Base-by-base conservation (phyloP, 2,113 vertebrate species). In the Alosa alosa region DNA sequence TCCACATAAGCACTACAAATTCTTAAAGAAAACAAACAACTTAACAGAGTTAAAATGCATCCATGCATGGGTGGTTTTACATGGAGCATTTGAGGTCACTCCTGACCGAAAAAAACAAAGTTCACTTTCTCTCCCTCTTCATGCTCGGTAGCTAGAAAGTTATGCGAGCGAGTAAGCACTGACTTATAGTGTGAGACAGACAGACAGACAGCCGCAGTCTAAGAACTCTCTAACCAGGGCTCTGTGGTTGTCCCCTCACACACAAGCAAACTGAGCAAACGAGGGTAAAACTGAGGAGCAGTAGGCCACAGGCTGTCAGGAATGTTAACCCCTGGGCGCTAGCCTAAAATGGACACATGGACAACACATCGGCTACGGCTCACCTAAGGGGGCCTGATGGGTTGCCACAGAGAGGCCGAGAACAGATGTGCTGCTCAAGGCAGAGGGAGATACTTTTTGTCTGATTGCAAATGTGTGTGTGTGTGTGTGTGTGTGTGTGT, bases 401-500 rank as follows among this genome's bases (percentile, higher is more conserved):
- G 9, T 0, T 13, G 13, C 36, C 9, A 78, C 25, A 36, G 13
- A 39, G 36, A 78, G 72, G 4, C 31, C 18, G 25, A 39, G 15
- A 78, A 78, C 72, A 78, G 72, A 78, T 78, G 72, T 78, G 72
- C n/a, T 25, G 64, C 64, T 11, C 64, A 68, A 68, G 25, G n/a
- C 20, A 5, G 55, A 22, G 20, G 20, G 55, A 22, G 55, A 60
- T 20, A 60, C 55, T 22, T 6, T 60, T 22, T 60, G 47, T 49
- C 11, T 49, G 47, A 49, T 49, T 9, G 47, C 47, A 49, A 49
- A 49, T 64, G 60, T 64, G 60, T 64, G 18, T 64, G 60, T 60
- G 55, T 60, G 55, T 57, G 55, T 57, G 55, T 57, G 55, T 57
- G 55, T 57, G 55, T 57, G 55, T 57, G 55, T 47, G 46, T 47